Evolutionary conservation across 1,140 invertebrate species (phyloP).

Genomic region (Drepana arcuata): DNA sequence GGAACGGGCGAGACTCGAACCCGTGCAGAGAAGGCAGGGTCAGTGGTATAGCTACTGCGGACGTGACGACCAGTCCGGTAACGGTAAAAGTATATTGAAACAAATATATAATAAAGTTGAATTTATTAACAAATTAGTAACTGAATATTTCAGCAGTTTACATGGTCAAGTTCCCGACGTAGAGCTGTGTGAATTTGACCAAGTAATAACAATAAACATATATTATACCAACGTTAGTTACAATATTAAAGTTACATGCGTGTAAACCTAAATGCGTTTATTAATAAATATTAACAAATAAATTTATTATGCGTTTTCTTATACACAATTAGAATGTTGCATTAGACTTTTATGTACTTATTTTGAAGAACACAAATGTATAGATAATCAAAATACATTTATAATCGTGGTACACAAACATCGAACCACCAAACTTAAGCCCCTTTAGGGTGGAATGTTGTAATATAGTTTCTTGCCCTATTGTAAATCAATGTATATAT

Average conservation of each 20-base stretch:
- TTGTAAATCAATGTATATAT: no score
- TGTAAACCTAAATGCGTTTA: slow-evolving; percentile 36
- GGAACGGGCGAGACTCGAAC: no score
- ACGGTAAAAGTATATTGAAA: no score
- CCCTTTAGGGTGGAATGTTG: no score
- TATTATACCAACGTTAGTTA: slow-evolving; percentile 51
- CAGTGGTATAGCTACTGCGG: no score
- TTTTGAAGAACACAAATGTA: not conserved
- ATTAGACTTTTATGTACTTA: slow-evolving; percentile 19
- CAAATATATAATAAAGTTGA: slow-evolving; percentile 47
- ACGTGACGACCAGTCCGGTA: no score
- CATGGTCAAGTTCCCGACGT: slow-evolving; percentile 11
- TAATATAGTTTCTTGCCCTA: no score
- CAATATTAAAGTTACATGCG: slow-evolving; percentile 34
- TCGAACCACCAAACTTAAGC: no score
- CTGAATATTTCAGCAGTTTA: slow-evolving; percentile 34
- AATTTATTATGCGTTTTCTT: slow-evolving; percentile 42
- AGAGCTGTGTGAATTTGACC: slow-evolving; percentile 11
- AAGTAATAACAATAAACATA: slow-evolving; percentile 48
- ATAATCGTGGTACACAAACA: no score
- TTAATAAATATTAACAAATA: slow-evolving; percentile 69
- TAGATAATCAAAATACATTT: no score
- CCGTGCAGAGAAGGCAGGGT: no score
- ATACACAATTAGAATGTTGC: slow-evolving; percentile 12
- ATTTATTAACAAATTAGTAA: slow-evolving; percentile 71